Evolutionary conservation across 2,888 invertebrate genomes (phyloP), one percentile per base, ranked within the genome.

Genomic region (Abrostola tripartita): DNA sequence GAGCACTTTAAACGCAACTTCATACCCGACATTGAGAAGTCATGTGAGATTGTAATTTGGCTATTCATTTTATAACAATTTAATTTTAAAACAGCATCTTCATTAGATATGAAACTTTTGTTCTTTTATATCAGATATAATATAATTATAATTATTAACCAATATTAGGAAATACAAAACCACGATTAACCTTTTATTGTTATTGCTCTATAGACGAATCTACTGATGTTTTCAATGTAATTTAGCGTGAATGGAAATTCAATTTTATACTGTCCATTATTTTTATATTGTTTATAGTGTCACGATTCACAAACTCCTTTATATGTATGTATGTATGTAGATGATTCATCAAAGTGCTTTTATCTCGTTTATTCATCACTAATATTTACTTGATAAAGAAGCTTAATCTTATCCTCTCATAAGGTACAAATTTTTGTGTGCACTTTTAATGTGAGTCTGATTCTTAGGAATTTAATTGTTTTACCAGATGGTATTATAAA

Each of bases 181-280:
- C 38, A 54, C 42, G 0, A 38, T 42, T 7, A 4, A 36, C 4
- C 7, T 56, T 73, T 64, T 44, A 63, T 58, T 56, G 7, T 37
- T 59, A 59, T 65, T 58, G 35, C 40, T 44, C 37, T 37, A 53
- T 44, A 12, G 47, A 58, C 51, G 49, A 50, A 50, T 40, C n/a
- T 6, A 63, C 50, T 37, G 42, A 0, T 24, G 40, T n/a, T 65
- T 37, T 38, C 37, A 12, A 53, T 47, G 44, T 51, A 49, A 70
- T 52, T 74, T 61, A 24, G 47, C 75, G 51, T 74, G 64, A 73
- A 65, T 38, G 37, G 12, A 35, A 9, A 63, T 0, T 41, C 11
- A 59, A 53, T 65, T 69, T 56, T 40, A 47, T 44, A 57, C 52
- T 8, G 40, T 40, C 50, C 35, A 14, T 56, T 40, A 53, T 56